Base-by-base conservation (phyloP, 2,113 vertebrate species). In the Campylomormyrus numenius region DNA sequence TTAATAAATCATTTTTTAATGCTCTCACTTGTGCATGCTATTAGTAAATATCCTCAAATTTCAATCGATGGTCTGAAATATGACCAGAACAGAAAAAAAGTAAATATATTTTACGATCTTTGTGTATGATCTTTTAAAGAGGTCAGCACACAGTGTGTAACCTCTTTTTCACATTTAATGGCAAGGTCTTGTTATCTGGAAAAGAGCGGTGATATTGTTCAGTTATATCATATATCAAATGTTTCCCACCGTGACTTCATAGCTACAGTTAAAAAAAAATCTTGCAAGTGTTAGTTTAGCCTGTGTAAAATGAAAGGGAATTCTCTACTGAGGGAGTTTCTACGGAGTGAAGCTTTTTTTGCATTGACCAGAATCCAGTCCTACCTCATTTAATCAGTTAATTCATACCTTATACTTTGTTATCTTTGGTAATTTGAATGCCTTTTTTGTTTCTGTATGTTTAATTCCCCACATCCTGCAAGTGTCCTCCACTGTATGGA, bases 181-280 rank as follows among this genome's bases (percentile, higher is more conserved):
- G 77, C 77, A 39, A 83, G 77, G 42, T 83, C 77, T 83, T 42
- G 77, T 45, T 83, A 39, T 83, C 42, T 83, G 77, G 39, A 39
- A 83, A 83, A 42, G 77, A 45, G 77, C 9, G 19, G 77, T 83
- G 77, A 45, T 83, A 83, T 83, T 83, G 5, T 80, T 80, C 74
- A 80, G 39, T 42, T 39, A 24, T 83, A 83, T 83, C 77, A 83
- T 45, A 83, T 83, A 45, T 83, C 77, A 83, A 83, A 83, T 83
- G 42, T 19, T 39, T 83, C 39, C 77, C 77, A 45, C 77, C n/a
- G 5, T 42, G 19, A 45, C 31, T 45, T 83, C 42, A 45, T 42
- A 42, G 77, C 77, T 21, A 11, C 39, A 21, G 77, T 6, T 45
- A 45, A 42, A 45, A 39, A 21, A 45, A 31, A 45, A 77, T 77